These are phyloP conservation scores for Syrmaticus mikado DNA, from an alignment of 2,113 vertebrate species.

Conservation along the genomic window DNA sequence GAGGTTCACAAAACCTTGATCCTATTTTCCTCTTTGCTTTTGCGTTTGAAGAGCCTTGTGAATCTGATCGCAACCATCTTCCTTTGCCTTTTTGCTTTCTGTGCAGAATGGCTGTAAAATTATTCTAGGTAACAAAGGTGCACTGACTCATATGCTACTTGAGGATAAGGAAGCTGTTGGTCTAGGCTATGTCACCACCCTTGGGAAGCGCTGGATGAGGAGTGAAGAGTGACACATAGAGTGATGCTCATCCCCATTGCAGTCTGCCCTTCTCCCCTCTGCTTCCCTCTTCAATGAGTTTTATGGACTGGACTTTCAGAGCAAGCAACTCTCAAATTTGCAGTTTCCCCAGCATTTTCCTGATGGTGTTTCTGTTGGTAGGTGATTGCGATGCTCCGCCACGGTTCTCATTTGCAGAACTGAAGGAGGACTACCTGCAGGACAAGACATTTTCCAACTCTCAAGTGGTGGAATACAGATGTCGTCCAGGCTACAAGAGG, in stretches of 20 bases:
- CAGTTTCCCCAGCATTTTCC: accelerated
- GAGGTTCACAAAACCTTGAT: not conserved
- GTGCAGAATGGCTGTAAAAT: accelerated
- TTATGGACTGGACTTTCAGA: accelerated
- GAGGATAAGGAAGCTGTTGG: not conserved
- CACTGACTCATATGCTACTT: accelerated
- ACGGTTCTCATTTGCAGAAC: accelerated
- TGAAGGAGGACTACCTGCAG: accelerated
- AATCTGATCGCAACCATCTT: not conserved
- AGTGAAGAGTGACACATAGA: not conserved
- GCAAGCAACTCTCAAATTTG: not conserved
- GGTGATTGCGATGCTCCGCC: accelerated
- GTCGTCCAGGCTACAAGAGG: not conserved
- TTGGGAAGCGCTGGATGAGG: not conserved
- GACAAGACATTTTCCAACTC: accelerated
- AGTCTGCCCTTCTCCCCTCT: not conserved
- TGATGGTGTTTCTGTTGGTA: not conserved
- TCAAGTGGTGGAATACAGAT: accelerated
- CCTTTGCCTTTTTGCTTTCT: not conserved
- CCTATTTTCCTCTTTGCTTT: not conserved
- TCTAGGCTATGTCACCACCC: not conserved
- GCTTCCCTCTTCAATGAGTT: not conserved
- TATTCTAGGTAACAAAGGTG: not conserved
- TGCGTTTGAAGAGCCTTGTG: accelerated
- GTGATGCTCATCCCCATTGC: not conserved